Evolutionary conservation across 2,113 vertebrate genomes (phyloP), one percentile per base, ranked within the genome.

Genomic region (Gracilinanus agilis): DNA sequence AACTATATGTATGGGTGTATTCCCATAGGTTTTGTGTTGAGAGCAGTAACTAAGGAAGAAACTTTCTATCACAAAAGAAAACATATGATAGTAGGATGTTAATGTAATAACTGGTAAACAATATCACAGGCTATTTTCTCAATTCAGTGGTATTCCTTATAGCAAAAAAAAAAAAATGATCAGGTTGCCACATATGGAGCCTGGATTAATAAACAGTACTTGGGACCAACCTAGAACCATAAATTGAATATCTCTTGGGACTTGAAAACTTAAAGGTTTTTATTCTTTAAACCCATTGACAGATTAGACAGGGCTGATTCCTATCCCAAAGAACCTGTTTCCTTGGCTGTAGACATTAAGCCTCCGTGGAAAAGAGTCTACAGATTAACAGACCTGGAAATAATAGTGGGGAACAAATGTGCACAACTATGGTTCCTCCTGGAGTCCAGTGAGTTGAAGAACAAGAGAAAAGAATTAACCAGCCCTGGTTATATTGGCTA

Each of bases 31-130:
- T 24, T 89, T 95, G 0, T 21, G 3, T 1, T 61, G 58, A 16
- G 9, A 12, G 54, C 19, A 88, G 21, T 75, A 95, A 94, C 1
- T 91, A 55, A 75, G 9, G 24, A 13, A 94, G 5, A 54, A 91
- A 91, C 53, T 90, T 92, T 29, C 44, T 90, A 16, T n/a, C 91
- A n/a, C 23, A 58, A 91, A 53, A 95, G 93, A 94, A 90, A n/a
- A 24, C 49, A 34, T 55, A 40, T 40, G n/a, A 21, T 40, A 49
- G 40, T 2, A 96, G 94, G 94, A 67, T n/a, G 92, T 5, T 75
- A n/a, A 75, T n/a, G 34, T n/a, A 67, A n/a, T 34, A 75, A 75
- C 19, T 83, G n/a, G 34, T 83, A 83, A 75, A 40, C 19, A 83
- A 21, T 8, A 23, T 83, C 16, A 40, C 6, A 40, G 67, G 0